Evolutionary conservation across 2,888 invertebrate genomes (phyloP), one percentile per base, ranked within the genome.

Genomic region (Hypselothyrea guttata): DNA sequence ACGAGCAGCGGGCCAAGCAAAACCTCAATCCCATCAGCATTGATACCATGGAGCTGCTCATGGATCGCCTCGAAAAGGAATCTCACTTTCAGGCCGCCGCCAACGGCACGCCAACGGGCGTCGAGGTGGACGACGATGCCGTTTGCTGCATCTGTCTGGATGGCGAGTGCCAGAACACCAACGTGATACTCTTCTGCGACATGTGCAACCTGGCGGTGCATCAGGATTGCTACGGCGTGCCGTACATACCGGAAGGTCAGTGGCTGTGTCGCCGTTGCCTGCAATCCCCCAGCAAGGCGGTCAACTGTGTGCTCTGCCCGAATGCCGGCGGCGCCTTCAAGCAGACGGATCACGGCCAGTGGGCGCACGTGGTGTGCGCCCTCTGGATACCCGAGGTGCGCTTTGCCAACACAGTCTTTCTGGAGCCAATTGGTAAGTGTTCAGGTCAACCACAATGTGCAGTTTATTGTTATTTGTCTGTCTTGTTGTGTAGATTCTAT

Each of bases 141-240:
- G 98, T 99, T 0, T 99, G 99, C 88, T 98, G 98, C 87, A 98
- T 99, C 76, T 99, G 99, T 88, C 96, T 97, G 94, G 99, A 99
- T 85, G 99, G 98, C 1, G 99, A 99, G 89, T 99, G 98, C 89
- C 97, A 98, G 90, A 99, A 99, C 90, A 97, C 97, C 47, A 99
- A 99, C 90, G 98, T 98, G 40, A 99, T 99, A 75, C 92, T 99
- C 46, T 99, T 99, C 91, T 99, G 99, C 91, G 99, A 99, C 91
- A 98, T 99, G 98, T 99, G 99, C 90, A 99, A 99, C 91, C 91
- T 99, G 71, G 98, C 99, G 18, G 99, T 99, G 9, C 99, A 99
- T 90, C 99, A 98, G 91, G 98, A 98, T 90, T 99, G 99, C 88
- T 99, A 99, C 90, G 99, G 99, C 7, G 89, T 93, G 4, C 98